phyloP scores from a whole-genome alignment of 1,140 invertebrate genomes.

The Coptotermes formosanus region DNA sequence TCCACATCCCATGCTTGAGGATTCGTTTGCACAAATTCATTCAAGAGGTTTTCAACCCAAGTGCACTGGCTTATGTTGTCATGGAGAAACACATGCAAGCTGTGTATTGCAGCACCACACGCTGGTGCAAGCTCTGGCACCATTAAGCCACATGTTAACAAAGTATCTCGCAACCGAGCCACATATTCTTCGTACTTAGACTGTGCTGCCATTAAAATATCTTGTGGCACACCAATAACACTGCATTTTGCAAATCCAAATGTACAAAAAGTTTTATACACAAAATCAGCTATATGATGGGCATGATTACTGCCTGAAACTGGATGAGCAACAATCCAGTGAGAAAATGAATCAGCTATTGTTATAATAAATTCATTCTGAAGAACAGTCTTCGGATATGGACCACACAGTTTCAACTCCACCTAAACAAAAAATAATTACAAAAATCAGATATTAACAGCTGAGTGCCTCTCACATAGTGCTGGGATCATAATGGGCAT shows the following conservation, averaged over 20 bases:
- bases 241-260: conserved; percentile 43
- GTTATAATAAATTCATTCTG: conserved; percentile 40
- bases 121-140: conserved; percentile 24
- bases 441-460: too few species aligned
- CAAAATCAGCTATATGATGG: conserved; percentile 38
- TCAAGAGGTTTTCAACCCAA: conserved; percentile 39
- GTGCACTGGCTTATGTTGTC: conserved; percentile 35
- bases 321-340: conserved; percentile 41
- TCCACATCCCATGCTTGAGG: conserved; percentile 41
- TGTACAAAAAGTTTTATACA: conserved; percentile 43
- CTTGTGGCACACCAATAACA: conserved; percentile 38
- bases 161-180: background rate
- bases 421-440: conserved; percentile 39
- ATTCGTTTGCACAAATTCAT: conserved; percentile 37
- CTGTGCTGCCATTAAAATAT: conserved; percentile 39
- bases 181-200: conserved; percentile 36
- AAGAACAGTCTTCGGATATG: conserved; percentile 39
- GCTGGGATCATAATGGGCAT: too few species aligned
- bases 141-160: conserved; percentile 22
- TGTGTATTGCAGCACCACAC: background rate
- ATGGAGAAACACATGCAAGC: background rate
- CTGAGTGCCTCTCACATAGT: too few species aligned
- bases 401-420: conserved; percentile 41
- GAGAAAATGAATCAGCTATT: conserved; percentile 44
- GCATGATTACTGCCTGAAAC: conserved; percentile 35